Evolutionary conservation across 2,797 vertebrate genomes (phyloP).

Genomic region (Tarsius wallacei): DNA sequence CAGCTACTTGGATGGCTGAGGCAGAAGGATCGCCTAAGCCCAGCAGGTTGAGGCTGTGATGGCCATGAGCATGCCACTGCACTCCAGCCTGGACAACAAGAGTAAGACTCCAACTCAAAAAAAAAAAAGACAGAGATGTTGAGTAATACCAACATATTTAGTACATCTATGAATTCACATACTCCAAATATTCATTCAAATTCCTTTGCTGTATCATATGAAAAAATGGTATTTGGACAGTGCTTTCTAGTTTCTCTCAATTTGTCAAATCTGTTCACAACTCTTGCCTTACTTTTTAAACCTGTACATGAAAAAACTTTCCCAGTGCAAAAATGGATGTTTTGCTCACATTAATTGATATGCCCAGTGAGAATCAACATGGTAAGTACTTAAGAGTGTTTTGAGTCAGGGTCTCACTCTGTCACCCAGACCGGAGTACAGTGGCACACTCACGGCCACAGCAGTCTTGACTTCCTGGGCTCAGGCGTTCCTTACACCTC

Average conservation of each 20-base stretch:
- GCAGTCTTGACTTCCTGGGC: no score
- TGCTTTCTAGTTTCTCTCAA: background rate
- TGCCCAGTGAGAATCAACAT: background rate
- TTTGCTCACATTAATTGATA: background rate
- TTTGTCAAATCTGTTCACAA: background rate
- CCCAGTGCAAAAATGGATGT: background rate
- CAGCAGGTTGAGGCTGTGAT: no score
- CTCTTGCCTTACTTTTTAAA: background rate
- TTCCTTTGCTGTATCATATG: background rate
- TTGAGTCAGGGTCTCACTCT: no score
- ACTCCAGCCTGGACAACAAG: no score
- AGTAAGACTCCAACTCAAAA: no score
- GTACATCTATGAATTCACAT: background rate
- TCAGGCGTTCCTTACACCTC: no score
- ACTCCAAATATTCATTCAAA: background rate
- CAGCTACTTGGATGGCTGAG: no score
- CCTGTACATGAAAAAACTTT: background rate
- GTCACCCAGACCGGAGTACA: no score
- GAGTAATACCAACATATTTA: background rate
- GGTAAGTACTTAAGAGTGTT: background rate
- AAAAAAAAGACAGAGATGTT: background rate
- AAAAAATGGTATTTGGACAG: slow-evolving; percentile 24
- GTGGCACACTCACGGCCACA: no score
- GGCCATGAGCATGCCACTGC: no score
- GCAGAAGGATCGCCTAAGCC: no score